A percentile compares a stretch with the other conserved stretches of the same genome.
phyloP scores from a whole-genome alignment of 2,113 vertebrate genomes.

The Corynorhinus townsendii region DNA sequence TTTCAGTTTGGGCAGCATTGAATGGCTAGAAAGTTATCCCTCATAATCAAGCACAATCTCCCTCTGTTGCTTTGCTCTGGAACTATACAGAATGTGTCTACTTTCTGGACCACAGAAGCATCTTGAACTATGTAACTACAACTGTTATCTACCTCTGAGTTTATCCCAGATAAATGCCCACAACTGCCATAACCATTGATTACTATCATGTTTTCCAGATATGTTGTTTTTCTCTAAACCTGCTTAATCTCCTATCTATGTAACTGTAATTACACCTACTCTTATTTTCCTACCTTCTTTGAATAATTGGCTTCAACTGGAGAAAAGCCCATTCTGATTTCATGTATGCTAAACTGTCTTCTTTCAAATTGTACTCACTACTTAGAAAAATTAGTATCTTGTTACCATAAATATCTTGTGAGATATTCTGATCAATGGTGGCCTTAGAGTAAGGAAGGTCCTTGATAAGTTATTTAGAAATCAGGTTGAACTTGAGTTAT shows the following conservation, averaged over 20 bases:
- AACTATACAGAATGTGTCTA: not conserved
- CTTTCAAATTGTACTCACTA: not conserved
- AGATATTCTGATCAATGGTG: not conserved
- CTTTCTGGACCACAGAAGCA: not conserved
- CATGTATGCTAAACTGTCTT: not conserved
- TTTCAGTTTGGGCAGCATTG: not conserved
- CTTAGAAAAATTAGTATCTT: not conserved
- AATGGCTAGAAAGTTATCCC: not conserved
- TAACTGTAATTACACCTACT: not conserved
- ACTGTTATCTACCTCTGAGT: not conserved
- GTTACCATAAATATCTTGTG: not conserved
- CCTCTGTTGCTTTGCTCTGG: not conserved
- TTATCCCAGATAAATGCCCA: not conserved
- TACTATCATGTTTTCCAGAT: not conserved
- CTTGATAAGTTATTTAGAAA: slow-evolving; percentile 1
- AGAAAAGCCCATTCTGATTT: not conserved
- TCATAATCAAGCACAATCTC: not conserved
- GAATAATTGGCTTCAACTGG: not conserved
- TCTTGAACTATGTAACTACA: not conserved
- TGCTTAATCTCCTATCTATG: not conserved
- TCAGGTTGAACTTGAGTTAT: not conserved
- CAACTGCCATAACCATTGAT: not conserved
- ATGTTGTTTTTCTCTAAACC: not conserved
- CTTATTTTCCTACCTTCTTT: slow-evolving; percentile 9
- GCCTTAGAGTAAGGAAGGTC: not conserved